Conservation (phyloP, 2,888 invertebrate species). For the Drosophila algonquin region DNA sequence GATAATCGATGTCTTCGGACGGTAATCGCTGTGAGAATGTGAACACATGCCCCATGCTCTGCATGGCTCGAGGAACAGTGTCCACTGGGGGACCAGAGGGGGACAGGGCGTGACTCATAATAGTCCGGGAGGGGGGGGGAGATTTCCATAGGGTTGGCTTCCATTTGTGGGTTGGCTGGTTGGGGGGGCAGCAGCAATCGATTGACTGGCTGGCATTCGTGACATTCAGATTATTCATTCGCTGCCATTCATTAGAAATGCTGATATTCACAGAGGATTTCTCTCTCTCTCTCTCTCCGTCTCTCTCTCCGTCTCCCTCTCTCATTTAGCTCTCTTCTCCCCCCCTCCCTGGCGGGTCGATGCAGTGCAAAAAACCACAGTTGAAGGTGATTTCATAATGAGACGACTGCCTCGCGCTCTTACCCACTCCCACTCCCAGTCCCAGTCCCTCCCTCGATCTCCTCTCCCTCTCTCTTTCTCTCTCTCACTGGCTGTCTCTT, state of each 20-base stretch:
- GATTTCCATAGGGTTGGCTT: neutral
- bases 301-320: constrained; percentile 1
- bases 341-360: constrained; percentile 14
- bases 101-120: neutral
- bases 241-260: constrained; percentile 2
- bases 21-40: too few species aligned
- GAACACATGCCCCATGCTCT: too few species aligned
- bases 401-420: neutral
- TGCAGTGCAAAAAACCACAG: constrained; percentile 67
- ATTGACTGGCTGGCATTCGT: neutral
- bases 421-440: neutral
- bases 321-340: constrained; percentile 5
- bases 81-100: too few species aligned
- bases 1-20: too few species aligned
- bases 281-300: neutral
- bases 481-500: constrained; percentile 2
- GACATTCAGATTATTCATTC: neutral
- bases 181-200: too few species aligned
- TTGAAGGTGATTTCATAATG: constrained; percentile 81
- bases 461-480: neutral
- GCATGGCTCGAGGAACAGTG: too few species aligned
- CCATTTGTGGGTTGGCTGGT: too few species aligned
- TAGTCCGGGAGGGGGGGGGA: too few species aligned
- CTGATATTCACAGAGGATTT: neutral
- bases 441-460: neutral